Conservation (phyloP, 2,113 vertebrate genomes). For the Clarias batrachus region DNA sequence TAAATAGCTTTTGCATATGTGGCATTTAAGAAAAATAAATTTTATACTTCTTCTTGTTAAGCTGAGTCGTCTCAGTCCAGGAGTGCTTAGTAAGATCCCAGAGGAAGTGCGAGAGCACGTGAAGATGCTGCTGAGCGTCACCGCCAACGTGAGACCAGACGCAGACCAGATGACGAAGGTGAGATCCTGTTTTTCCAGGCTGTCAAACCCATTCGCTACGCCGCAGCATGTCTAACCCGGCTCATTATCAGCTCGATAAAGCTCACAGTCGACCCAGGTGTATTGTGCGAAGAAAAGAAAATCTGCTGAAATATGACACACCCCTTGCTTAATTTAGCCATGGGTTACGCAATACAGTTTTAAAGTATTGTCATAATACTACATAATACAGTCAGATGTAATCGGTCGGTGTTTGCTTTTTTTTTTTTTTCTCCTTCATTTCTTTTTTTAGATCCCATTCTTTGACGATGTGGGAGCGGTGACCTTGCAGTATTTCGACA, state of each 20-base stretch:
- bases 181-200: constrained; percentile 41
- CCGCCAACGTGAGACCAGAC: constrained; percentile 89
- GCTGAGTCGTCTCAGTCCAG: constrained; percentile 88
- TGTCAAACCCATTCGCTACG: not conserved
- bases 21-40: too few relatives aligned
- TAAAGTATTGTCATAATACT: not conserved
- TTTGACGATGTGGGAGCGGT: constrained; percentile 96
- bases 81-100: constrained; percentile 82
- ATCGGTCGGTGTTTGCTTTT: not conserved
- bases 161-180: constrained; percentile 99
- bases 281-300: not conserved
- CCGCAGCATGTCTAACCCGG: not conserved
- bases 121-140: constrained; percentile 92
- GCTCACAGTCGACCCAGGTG: too few relatives aligned
- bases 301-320: not conserved
- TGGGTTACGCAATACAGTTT: not conserved
- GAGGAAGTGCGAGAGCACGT: constrained; percentile 91
- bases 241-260: not conserved
- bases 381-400: not conserved
- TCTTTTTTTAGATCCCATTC: constrained; percentile 85
- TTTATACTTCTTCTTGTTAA: constrained; percentile 58
- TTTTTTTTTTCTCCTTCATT: fast-evolving
- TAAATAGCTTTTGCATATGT: not conserved
- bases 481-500: constrained; percentile 96
- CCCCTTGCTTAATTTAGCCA: not conserved